phyloP scores from a whole-genome alignment of 2,888 invertebrate genomes.

The Adineta ricciae region DNA sequence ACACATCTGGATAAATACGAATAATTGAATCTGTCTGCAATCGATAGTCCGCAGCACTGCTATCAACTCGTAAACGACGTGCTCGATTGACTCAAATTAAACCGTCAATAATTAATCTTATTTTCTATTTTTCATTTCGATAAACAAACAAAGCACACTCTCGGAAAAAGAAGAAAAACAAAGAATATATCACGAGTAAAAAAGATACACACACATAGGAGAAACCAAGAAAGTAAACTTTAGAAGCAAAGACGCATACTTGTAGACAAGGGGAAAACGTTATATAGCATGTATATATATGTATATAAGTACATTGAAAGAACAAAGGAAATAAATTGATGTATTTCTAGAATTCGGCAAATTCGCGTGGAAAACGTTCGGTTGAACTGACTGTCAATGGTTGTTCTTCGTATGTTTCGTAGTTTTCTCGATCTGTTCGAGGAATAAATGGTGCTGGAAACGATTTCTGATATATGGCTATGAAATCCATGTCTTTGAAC shows the following conservation, averaged over 20 bases:
- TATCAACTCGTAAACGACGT: too few relatives aligned
- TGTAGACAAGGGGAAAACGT: not conserved
- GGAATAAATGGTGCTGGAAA: conserved; percentile 41
- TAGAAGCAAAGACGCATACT: not conserved
- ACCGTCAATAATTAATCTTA: not conserved
- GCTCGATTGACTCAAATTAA: not conserved
- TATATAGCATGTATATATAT: not conserved
- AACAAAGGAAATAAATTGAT: not conserved
- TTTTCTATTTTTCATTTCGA: not conserved
- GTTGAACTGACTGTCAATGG: not conserved
- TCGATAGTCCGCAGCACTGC: too few relatives aligned
- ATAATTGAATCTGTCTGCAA: too few relatives aligned
- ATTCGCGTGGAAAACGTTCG: not conserved
- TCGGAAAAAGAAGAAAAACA: not conserved
- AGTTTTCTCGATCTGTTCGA: conserved; percentile 20
- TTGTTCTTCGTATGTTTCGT: conserved; percentile 26
- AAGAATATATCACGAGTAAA: not conserved
- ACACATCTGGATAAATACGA: too few relatives aligned
- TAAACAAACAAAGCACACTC: not conserved
- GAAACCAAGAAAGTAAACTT: not conserved
- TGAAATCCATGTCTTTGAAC: conserved; percentile 98
- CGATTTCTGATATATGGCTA: conserved; percentile 95
- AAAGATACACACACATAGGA: not conserved
- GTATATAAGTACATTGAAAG: not conserved
- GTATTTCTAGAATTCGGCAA: conserved; percentile 12